Conservation (phyloP, 2,113 vertebrate species). For the Dipodomys merriami region DNA sequence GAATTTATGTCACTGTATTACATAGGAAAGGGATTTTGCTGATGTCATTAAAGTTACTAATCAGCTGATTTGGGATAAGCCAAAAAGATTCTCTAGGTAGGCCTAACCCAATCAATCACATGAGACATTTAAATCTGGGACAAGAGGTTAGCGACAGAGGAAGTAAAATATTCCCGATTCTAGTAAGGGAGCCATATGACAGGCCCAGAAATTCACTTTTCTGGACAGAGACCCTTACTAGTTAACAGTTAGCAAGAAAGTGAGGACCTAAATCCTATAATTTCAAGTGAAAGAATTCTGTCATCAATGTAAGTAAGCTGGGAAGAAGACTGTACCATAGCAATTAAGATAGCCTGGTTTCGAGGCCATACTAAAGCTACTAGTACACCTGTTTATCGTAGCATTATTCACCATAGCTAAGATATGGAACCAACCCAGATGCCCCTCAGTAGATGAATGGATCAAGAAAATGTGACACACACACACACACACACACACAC, state of each 20-base stretch:
- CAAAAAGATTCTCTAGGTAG: background rate
- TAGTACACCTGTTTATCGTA: too few relatives aligned
- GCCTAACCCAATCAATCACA: slow-evolving; percentile 5
- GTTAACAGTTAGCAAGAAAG: background rate
- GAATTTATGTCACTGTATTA: background rate
- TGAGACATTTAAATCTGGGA: background rate
- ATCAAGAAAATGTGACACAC: too few relatives aligned
- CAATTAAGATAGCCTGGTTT: too few relatives aligned
- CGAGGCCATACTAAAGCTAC: too few relatives aligned
- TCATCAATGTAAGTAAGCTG: background rate
- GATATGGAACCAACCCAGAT: too few relatives aligned
- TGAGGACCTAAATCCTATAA: background rate
- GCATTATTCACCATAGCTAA: too few relatives aligned
- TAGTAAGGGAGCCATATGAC: background rate
- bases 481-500: too few relatives aligned
- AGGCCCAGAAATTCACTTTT: background rate
- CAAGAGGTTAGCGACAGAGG: background rate
- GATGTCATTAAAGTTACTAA: background rate
- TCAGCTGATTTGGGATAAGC: background rate
- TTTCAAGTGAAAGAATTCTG: background rate
- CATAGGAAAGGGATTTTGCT: background rate
- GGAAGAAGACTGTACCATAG: background rate
- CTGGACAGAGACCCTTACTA: too few relatives aligned
- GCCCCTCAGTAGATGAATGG: too few relatives aligned
- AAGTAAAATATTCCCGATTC: background rate